Percentiles rank a stretch among this genome's conserved stretches.
phyloP scores from a whole-genome alignment of 2,113 vertebrate species.

The Mugil cephalus region DNA sequence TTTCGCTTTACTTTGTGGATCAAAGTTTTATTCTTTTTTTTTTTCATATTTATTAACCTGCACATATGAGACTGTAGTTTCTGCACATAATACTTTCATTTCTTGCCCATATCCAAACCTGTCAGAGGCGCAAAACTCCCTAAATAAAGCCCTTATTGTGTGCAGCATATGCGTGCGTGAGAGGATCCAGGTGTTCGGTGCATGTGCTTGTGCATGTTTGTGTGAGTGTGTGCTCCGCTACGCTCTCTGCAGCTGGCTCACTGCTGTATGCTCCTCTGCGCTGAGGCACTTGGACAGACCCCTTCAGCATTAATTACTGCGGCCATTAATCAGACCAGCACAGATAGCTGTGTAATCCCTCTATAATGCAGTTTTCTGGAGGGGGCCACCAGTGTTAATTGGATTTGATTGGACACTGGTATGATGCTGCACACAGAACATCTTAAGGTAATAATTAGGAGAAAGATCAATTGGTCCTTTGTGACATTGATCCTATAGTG shows the following conservation, averaged over 20 bases:
- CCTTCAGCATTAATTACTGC: slow-evolving; percentile 86
- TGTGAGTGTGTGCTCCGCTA: slow-evolving; percentile 40
- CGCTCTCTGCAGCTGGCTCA: slow-evolving; percentile 73
- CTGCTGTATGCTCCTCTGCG: slow-evolving; percentile 68
- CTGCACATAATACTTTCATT: neutral
- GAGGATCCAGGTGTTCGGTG: slow-evolving; percentile 62
- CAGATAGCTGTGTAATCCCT: slow-evolving; percentile 83
- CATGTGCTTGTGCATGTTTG: slow-evolving; percentile 16
- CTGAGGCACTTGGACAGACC: slow-evolving; percentile 80
- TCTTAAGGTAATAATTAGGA: slow-evolving; percentile 85
- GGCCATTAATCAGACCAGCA: slow-evolving; percentile 85
- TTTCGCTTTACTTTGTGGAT: too few relatives aligned
- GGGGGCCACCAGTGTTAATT: slow-evolving; percentile 81
- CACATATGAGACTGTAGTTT: neutral
- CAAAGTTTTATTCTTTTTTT: too few relatives aligned
- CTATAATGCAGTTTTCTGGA: slow-evolving; percentile 83
- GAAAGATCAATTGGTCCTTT: slow-evolving; percentile 80
- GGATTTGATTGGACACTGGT: slow-evolving; percentile 84
- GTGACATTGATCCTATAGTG: slow-evolving; percentile 47
- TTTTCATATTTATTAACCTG: neutral
- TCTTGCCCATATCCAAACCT: neutral
- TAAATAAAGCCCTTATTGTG: slow-evolving; percentile 14
- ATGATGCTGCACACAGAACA: slow-evolving; percentile 82
- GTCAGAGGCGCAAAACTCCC: slow-evolving; percentile 16
- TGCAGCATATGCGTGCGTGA: slow-evolving; percentile 51